Evolutionary conservation across 2,888 invertebrate genomes (phyloP).

Genomic region (Nipponacmea schrenckii): DNA sequence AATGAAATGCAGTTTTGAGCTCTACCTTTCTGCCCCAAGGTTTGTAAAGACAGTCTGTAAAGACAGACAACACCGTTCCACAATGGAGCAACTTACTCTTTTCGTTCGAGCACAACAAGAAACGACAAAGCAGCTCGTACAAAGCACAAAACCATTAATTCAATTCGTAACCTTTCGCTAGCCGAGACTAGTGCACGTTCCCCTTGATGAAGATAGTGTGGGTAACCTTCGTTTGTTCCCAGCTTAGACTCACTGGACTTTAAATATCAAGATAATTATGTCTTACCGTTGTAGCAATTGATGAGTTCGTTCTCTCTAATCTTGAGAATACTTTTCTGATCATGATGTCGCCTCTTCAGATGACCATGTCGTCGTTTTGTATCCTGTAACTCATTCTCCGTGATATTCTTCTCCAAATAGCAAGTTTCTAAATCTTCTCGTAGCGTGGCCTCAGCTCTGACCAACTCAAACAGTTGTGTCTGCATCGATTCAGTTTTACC

Average conservation of each 20-base stretch:
- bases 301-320: conserved; percentile 50
- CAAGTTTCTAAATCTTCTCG: conserved; percentile 48
- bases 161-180: no score
- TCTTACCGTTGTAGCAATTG: conserved; percentile 54
- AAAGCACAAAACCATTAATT: no score
- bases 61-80: background rate
- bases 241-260: no score
- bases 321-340: conserved; percentile 34
- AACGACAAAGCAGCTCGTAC: no score
- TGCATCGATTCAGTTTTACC: background rate
- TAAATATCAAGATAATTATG: no score
- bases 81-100: no score
- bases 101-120: no score
- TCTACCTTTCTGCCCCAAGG: background rate
- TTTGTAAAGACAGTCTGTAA: background rate
- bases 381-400: conserved; percentile 28
- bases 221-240: no score
- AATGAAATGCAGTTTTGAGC: background rate
- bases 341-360: conserved; percentile 36
- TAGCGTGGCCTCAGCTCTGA: conserved; percentile 49
- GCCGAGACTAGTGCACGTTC: no score
- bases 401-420: conserved; percentile 40
- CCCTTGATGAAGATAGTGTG: no score
- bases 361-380: conserved; percentile 39
- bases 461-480: conserved; percentile 40